Conservation (phyloP, 2,888 invertebrate species). For the Ochropacha duplaris region DNA sequence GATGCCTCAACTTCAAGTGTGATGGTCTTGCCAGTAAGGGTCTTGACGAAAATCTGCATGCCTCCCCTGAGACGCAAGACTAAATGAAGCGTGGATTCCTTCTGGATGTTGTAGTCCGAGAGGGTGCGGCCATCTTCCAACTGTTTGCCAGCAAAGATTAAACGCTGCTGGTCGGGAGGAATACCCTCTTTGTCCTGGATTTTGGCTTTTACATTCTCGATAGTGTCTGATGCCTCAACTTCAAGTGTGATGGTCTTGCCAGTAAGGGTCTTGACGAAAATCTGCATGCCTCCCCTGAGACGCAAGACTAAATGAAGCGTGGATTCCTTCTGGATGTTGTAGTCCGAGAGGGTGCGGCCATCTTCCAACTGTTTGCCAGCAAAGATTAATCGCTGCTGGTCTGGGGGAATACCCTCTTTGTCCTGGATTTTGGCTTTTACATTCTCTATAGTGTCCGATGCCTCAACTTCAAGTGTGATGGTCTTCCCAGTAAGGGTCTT, state of each 20-base stretch:
- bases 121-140: slow-evolving; percentile 63
- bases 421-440: slow-evolving; percentile 67
- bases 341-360: slow-evolving; percentile 60
- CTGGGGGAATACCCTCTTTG: slow-evolving; percentile 64
- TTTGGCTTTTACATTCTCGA: slow-evolving; percentile 67
- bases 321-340: slow-evolving; percentile 64
- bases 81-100: slow-evolving; percentile 61
- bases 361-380: slow-evolving; percentile 64
- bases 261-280: slow-evolving; percentile 59
- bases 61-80: slow-evolving; percentile 62
- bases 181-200: slow-evolving; percentile 69
- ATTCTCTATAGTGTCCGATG: slow-evolving; percentile 62
- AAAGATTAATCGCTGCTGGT: slow-evolving; percentile 60
- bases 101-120: slow-evolving; percentile 67
- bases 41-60: slow-evolving; percentile 70
- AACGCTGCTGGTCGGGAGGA: slow-evolving; percentile 63
- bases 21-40: slow-evolving; percentile 67
- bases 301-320: slow-evolving; percentile 57
- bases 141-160: slow-evolving; percentile 66
- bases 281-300: slow-evolving; percentile 65
- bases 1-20: slow-evolving; percentile 64
- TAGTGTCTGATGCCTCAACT: slow-evolving; percentile 62
- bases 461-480: slow-evolving; percentile 58
- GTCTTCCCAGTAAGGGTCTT: slow-evolving; percentile 62
- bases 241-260: slow-evolving; percentile 61